Evolutionary conservation across 2,797 vertebrate genomes (phyloP).

Genomic region (Eleutherodactylus coqui): DNA sequence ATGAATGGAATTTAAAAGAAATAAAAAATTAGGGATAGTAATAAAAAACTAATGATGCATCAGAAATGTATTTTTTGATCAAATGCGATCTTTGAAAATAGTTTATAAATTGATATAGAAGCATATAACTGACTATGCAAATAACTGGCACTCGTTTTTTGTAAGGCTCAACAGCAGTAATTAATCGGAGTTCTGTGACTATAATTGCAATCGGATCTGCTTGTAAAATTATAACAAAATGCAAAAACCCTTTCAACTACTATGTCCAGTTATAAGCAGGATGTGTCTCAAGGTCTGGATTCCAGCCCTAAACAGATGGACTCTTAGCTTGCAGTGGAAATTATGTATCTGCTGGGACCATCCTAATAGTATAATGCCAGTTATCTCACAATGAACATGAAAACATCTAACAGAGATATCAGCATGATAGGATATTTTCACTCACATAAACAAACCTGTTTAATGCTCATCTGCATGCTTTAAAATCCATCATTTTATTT

Average conservation of each 20-base stretch:
- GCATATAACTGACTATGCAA: neutral
- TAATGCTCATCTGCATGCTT: neutral
- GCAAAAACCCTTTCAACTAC: neutral
- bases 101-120: no score
- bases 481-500: neutral
- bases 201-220: neutral
- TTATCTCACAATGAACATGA: slow-evolving; percentile 9
- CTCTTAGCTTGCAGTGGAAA: slow-evolving; percentile 19
- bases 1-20: neutral
- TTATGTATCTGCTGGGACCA: slow-evolving; percentile 21
- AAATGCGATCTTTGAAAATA: neutral
- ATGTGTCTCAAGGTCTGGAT: slow-evolving; percentile 19
- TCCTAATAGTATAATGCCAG: neutral
- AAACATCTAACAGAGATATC: slow-evolving; percentile 21
- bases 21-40: neutral
- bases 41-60: neutral
- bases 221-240: neutral
- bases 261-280: neutral
- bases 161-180: neutral
- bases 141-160: neutral
- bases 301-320: slow-evolving; percentile 23
- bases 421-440: slow-evolving; percentile 6
- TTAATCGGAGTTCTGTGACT: neutral
- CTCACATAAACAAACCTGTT: no score
- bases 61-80: no score